Base-by-base conservation (phyloP, 1,140 invertebrate species). In the Leptinotarsa undecemlineata region DNA sequence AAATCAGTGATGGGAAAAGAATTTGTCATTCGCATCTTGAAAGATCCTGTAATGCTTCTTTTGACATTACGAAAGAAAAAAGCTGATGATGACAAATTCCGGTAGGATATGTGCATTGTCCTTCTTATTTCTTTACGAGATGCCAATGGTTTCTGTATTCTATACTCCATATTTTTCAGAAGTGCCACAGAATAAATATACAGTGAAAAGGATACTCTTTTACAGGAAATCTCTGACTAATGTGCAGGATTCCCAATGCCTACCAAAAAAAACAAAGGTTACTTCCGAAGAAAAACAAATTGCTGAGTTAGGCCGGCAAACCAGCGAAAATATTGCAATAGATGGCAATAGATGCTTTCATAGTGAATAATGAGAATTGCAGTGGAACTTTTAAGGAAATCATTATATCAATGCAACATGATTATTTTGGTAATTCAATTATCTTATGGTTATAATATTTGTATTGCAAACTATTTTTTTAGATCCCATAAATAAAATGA, bases 1-100 rank as follows among this genome's bases (percentile, higher is more conserved):
- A 21, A 69, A 17, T 70, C 26, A 20, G n/a, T 42, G 33, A 61
- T 20, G 26, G 73, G 57, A 61, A 74, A 74, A 47, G 48, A 67
- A 8, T 74, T 74, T 69, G 17, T 48, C 4, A 33, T 74, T 20
- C 17, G 66, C 17, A 64, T 66, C 17, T 26, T 74, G 5, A 68
- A 42, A 61, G 64, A 74, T 6, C 72, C 69, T 69, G 42, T 68
- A n/a, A n/a, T 48, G n/a, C 57, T 67, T 48, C 33, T 74, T 23
- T 74, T 74, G 19, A 60, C 19, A 3, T 57, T 69, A 47, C 61
- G 64, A 48, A 19, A 26, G 14, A 74, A 57, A 47, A 74, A 8
- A 33, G 8, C 6, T 33, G 6, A 33, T 33, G 33, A 6, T 33
- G 33, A 33, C 33, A 33, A 8, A 33, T 33, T 33, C 6, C 6